Percentiles rank a stretch among this genome's conserved stretches.
phyloP scores from a whole-genome alignment of 2,888 invertebrate species.

The Dynastes maya region DNA sequence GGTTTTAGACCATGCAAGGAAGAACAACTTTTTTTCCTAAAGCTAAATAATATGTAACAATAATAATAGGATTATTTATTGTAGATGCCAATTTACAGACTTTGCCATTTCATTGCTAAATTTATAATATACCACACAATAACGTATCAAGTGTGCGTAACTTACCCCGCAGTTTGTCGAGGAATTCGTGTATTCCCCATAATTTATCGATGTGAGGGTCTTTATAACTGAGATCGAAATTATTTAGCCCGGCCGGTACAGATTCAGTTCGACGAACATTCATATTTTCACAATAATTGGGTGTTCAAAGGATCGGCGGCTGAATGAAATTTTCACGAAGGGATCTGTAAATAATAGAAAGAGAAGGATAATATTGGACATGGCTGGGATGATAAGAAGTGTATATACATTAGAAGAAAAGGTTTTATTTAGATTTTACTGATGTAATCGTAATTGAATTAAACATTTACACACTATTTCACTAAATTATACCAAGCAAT shows the following conservation, averaged over 20 bases:
- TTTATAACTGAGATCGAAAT: conserved; percentile 55
- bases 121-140: neutral
- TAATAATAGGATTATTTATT: too few relatives aligned
- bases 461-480: too few relatives aligned
- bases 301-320: conserved; percentile 22
- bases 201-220: conserved; percentile 62
- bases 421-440: neutral
- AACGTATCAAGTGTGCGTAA: neutral
- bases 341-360: conserved; percentile 49
- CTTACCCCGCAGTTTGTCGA: conserved; percentile 64
- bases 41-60: too few relatives aligned
- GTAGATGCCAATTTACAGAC: too few relatives aligned
- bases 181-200: conserved; percentile 65
- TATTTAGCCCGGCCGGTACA: conserved; percentile 55
- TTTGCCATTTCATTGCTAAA: too few relatives aligned
- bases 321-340: conserved; percentile 36
- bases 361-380: conserved; percentile 34
- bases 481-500: too few relatives aligned
- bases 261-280: conserved; percentile 54
- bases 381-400: conserved; percentile 1
- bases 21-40: too few relatives aligned
- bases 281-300: conserved; percentile 47
- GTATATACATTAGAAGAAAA: neutral
- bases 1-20: too few relatives aligned
- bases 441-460: too few relatives aligned